A percentile compares a stretch with the other conserved stretches of the same genome.
Evolutionary conservation across 2,113 vertebrate species (phyloP).

Genomic region (Oxygymnocypris stewartii): DNA sequence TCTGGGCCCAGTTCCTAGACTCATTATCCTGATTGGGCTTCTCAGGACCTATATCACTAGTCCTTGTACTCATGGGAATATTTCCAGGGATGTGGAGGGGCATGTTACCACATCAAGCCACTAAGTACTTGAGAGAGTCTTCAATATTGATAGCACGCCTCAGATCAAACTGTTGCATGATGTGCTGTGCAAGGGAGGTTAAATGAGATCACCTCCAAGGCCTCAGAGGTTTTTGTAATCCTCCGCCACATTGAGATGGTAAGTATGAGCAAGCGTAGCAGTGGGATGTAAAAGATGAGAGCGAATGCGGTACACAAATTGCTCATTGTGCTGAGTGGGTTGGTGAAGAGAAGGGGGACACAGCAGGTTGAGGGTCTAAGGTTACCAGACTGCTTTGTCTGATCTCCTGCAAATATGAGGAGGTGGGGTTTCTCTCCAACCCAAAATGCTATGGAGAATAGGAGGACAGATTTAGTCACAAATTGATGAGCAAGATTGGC

Average conservation of each 20-base stretch:
- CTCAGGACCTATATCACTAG: constrained; percentile 1
- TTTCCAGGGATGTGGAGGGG: constrained; percentile 11
- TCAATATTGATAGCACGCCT: constrained; percentile 28
- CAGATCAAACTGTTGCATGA: constrained; percentile 28
- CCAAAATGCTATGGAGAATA: constrained; percentile 50
- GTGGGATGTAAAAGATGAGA: constrained; percentile 47
- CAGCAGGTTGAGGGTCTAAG: constrained; percentile 65
- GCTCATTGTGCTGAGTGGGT: constrained; percentile 58
- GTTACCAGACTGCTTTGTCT: constrained; percentile 73
- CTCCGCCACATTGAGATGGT: constrained; percentile 4
- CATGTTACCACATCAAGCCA: constrained; percentile 22
- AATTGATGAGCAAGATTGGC: constrained; percentile 42
- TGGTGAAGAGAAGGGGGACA: constrained; percentile 54
- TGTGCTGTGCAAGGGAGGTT: constrained; percentile 24
- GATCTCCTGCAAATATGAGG: constrained; percentile 56
- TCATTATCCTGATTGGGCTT: constrained; percentile 32
- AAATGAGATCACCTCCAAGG: constrained; percentile 27
- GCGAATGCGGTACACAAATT: constrained; percentile 62
- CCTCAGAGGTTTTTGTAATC: constrained; percentile 34
- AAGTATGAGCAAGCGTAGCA: constrained; percentile 23
- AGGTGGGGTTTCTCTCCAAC: constrained; percentile 48
- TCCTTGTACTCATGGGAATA: constrained; percentile 7
- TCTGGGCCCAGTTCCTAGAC: constrained; percentile 25
- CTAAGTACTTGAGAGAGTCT: constrained; percentile 8
- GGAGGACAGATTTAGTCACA: constrained; percentile 40